phyloP scores from a whole-genome alignment of 2,888 invertebrate species.

The Archips xylosteana region DNA sequence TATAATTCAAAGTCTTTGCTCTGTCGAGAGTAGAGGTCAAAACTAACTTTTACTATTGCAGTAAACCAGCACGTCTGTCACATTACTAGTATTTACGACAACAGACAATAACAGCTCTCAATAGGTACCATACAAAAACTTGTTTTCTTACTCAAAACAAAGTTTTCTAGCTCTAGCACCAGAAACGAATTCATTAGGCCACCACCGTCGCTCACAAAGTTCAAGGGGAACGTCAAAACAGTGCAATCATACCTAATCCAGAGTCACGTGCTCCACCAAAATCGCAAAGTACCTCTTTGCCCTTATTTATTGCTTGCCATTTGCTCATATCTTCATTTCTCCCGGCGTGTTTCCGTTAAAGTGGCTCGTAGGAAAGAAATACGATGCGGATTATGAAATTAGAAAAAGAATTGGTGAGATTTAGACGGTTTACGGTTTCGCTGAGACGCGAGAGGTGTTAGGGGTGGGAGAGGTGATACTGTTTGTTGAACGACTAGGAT shows the following conservation, averaged over 20 bases:
- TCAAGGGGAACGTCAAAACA: conserved; percentile 2
- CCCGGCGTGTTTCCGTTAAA: conserved; percentile 51
- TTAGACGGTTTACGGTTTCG: conserved; percentile 47
- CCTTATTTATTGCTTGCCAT: conserved; percentile 72
- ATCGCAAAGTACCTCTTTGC: conserved; percentile 58
- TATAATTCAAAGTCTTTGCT: no score
- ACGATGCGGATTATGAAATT: conserved; percentile 53
- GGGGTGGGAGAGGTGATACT: no score
- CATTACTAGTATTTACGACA: no score
- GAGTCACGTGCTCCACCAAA: conserved; percentile 30
- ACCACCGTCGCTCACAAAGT: neutral
- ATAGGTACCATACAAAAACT: no score
- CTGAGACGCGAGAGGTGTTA: conserved; percentile 7
- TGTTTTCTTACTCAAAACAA: no score
- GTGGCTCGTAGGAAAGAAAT: conserved; percentile 47
- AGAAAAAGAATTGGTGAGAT: conserved; percentile 60
- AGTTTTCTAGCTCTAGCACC: no score
- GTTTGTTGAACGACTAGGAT: no score
- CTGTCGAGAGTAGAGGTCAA: no score
- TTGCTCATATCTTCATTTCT: conserved; percentile 68
- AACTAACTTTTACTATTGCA: no score
- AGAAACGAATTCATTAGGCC: no score
- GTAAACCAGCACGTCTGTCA: no score
- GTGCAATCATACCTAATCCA: conserved; percentile 21
- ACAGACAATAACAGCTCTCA: no score